phyloP scores from a whole-genome alignment of 2,888 invertebrate genomes.

The Polietes domitor region DNA sequence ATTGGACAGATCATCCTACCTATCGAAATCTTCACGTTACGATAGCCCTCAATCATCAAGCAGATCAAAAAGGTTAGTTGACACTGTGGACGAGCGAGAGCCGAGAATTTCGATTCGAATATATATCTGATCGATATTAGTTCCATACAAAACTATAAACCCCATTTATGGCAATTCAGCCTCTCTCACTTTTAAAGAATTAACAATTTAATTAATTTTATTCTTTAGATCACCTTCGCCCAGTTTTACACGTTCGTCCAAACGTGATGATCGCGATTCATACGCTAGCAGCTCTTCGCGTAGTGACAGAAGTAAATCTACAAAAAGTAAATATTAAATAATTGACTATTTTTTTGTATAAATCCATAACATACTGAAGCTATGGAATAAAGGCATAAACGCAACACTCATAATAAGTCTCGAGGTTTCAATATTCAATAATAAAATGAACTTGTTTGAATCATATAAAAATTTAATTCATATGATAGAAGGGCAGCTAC shows the following conservation, averaged over 20 bases:
- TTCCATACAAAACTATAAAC: too few relatives aligned
- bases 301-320: conserved; percentile 81
- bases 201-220: too few relatives aligned
- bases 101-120: too few relatives aligned
- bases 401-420: background rate
- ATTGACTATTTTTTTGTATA: too few relatives aligned
- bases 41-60: conserved; percentile 72
- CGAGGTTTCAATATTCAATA: conserved; percentile 27
- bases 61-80: conserved; percentile 70
- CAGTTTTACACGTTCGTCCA: conserved; percentile 68
- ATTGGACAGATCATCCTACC: conserved; percentile 70
- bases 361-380: too few relatives aligned
- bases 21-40: conserved; percentile 72
- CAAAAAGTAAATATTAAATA: too few relatives aligned
- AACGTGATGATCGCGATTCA: conserved; percentile 74
- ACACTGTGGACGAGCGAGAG: too few relatives aligned
- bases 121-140: too few relatives aligned
- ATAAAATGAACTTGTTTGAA: conserved; percentile 9
- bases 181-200: too few relatives aligned
- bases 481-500: too few relatives aligned
- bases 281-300: conserved; percentile 78
- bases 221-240: too few relatives aligned
- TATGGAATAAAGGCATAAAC: conserved; percentile 25
- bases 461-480: conserved; percentile 22
- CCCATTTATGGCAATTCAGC: too few relatives aligned